Percentiles rank a stretch among this genome's conserved stretches.
Conservation (phyloP, 2,113 vertebrate genomes). For the Eubucco bourcierii region DNA sequence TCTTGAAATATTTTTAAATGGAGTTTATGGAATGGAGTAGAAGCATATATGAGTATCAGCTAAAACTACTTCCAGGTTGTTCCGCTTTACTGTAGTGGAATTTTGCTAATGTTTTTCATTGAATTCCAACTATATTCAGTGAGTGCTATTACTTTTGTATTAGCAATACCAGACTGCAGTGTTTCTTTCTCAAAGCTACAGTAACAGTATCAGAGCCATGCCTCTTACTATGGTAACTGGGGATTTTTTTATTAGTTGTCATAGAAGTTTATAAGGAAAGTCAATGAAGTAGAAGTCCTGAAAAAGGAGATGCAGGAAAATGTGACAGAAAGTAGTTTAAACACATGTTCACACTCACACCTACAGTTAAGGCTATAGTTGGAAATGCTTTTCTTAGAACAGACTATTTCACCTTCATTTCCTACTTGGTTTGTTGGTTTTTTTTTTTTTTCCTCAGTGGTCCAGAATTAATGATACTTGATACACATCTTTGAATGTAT, state of each 20-base stretch:
- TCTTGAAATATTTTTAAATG: slow-evolving; percentile 20
- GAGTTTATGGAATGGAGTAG: slow-evolving; percentile 48
- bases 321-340: not conserved
- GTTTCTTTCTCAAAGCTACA: not conserved
- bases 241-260: slow-evolving; percentile 35
- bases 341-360: not conserved
- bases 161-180: not conserved
- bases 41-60: not conserved
- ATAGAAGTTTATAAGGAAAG: slow-evolving; percentile 23
- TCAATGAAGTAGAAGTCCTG: not conserved
- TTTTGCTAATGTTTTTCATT: not conserved
- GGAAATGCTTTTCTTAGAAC: not conserved
- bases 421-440: not conserved
- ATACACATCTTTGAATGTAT: slow-evolving; percentile 34
- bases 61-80: slow-evolving; percentile 8
- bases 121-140: not conserved
- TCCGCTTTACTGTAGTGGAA: not conserved
- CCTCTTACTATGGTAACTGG: slow-evolving; percentile 38
- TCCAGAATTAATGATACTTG: not conserved
- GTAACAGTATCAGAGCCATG: not conserved
- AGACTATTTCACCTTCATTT: not conserved
- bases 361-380: not conserved
- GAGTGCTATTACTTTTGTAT: slow-evolving; percentile 14
- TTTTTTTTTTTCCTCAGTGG: slow-evolving; percentile 27
- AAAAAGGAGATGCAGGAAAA: not conserved